Conservation (phyloP, 2,888 invertebrate genomes). For the Melinopterus prodromus region DNA sequence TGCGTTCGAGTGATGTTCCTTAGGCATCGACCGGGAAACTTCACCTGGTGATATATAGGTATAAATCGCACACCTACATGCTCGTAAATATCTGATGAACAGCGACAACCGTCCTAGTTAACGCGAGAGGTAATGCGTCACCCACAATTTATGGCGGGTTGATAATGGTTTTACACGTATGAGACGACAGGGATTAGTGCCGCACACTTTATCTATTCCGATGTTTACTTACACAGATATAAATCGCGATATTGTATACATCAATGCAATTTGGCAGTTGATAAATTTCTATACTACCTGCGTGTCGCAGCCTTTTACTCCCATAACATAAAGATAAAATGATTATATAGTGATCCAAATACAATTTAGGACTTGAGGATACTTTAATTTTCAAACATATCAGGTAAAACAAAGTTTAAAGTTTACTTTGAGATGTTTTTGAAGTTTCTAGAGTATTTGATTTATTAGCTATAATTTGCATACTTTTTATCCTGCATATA, state of each 20-base stretch:
- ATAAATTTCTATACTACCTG: background rate
- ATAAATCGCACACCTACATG: background rate
- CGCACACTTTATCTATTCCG: background rate
- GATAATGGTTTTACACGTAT: conserved; percentile 4
- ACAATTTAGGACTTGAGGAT: too few relatives aligned
- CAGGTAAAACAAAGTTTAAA: too few relatives aligned
- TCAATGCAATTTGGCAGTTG: background rate
- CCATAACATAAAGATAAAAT: too few relatives aligned
- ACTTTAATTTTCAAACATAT: too few relatives aligned
- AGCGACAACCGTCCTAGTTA: background rate
- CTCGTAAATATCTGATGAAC: conserved; percentile 4
- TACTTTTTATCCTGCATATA: too few relatives aligned
- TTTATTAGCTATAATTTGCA: too few relatives aligned
- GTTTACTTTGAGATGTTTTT: too few relatives aligned
- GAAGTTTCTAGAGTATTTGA: too few relatives aligned
- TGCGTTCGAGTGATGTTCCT: too few relatives aligned
- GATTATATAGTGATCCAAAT: too few relatives aligned
- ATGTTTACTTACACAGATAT: background rate
- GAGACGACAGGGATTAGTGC: background rate
- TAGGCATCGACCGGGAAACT: background rate
- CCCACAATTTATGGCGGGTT: background rate
- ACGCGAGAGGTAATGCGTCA: background rate
- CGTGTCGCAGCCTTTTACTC: too few relatives aligned
- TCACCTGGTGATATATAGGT: background rate
- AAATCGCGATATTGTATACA: background rate